Evolutionary conservation across 2,888 invertebrate species (phyloP).

Genomic region (Drosophila prostipennis): DNA sequence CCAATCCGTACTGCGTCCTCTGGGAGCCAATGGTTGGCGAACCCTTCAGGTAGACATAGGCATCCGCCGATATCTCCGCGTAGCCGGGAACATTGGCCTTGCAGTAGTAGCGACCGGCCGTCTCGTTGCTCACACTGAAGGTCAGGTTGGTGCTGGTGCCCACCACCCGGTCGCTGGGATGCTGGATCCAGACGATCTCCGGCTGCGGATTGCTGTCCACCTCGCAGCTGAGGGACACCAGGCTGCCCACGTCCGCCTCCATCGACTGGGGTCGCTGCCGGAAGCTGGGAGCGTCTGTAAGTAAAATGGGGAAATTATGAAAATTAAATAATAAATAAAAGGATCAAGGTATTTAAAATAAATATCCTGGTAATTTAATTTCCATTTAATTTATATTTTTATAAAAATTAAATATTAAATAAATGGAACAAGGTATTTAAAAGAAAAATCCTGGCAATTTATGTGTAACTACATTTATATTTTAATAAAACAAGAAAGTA

Average conservation of each 20-base stretch:
- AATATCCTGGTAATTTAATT: too few species aligned
- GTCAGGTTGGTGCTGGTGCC: slow-evolving; percentile 92
- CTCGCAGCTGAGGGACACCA: slow-evolving; percentile 92
- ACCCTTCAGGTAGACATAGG: slow-evolving; percentile 91
- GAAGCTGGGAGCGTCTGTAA: slow-evolving; percentile 92
- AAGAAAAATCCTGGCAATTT: too few species aligned
- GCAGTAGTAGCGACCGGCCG: slow-evolving; percentile 94
- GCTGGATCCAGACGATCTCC: slow-evolving; percentile 94
- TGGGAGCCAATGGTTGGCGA: slow-evolving; percentile 93
- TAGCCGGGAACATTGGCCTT: slow-evolving; percentile 95
- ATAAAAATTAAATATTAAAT: neutral
- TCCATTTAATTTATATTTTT: too few species aligned
- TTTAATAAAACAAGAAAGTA: too few species aligned
- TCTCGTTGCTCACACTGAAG: slow-evolving; percentile 90
- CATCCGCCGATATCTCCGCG: slow-evolving; percentile 92
- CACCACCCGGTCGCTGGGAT: slow-evolving; percentile 90
- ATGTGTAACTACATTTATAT: too few species aligned
- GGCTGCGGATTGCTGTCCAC: slow-evolving; percentile 96
- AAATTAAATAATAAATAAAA: neutral
- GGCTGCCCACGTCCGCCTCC: slow-evolving; percentile 92
- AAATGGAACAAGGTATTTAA: too few species aligned
- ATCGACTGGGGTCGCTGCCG: slow-evolving; percentile 90
- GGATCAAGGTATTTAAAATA: neutral
- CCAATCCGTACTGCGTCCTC: slow-evolving; percentile 91
- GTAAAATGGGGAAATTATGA: neutral